These are phyloP conservation scores for Cephalotes varians DNA, from an alignment of 2,888 invertebrate genomes.

Conservation along the genomic window DNA sequence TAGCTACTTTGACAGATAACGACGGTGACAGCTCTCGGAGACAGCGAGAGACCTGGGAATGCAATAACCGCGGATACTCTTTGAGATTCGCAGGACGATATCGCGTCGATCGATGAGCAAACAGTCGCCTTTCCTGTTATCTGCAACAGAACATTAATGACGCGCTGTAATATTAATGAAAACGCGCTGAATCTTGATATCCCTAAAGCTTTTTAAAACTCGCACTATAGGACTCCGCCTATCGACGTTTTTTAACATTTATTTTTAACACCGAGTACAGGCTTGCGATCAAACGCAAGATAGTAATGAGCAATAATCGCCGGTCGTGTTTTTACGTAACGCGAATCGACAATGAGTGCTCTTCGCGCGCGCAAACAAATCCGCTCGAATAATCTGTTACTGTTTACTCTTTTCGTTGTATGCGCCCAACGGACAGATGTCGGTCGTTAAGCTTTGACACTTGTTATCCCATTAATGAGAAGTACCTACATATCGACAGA, in stretches of 20 bases:
- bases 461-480: constrained; percentile 6
- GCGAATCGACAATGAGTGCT: background rate
- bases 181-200: background rate
- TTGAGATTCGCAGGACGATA: constrained; percentile 1
- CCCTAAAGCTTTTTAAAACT: background rate
- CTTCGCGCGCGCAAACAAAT: constrained; percentile 17
- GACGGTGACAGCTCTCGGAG: background rate
- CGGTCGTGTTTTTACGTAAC: constrained; percentile 28
- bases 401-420: background rate
- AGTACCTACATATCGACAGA: background rate
- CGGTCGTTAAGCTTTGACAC: background rate
- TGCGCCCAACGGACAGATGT: constrained; percentile 23
- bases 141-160: constrained; percentile 31
- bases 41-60: background rate
- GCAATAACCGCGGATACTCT: background rate
- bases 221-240: background rate
- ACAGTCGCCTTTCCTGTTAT: background rate
- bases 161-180: background rate
- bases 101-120: background rate
- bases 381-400: constrained; percentile 16
- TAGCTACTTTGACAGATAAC: background rate
- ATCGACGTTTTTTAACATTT: constrained; percentile 16
- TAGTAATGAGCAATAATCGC: constrained; percentile 30
- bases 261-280: constrained; percentile 29
- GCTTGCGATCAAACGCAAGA: constrained; percentile 13